These are phyloP conservation scores for Drosophila leonis DNA, from an alignment of 2,888 invertebrate species.

Conservation along the genomic window DNA sequence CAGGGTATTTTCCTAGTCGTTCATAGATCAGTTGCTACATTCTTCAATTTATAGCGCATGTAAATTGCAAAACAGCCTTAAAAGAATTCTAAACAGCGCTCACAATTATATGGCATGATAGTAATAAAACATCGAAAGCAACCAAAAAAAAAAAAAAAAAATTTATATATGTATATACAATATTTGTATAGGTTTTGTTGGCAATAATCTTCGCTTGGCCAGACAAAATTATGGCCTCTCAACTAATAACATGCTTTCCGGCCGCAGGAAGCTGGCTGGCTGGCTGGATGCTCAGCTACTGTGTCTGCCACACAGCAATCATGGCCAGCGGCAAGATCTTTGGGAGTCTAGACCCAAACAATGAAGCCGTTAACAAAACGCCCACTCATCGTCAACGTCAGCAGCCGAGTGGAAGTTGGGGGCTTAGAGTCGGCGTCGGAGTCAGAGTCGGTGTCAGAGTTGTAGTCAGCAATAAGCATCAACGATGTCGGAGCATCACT, in stretches of 20 bases:
- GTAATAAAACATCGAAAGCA: constrained; percentile 46
- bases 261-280: constrained; percentile 55
- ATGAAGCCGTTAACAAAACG: constrained; percentile 63
- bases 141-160: background rate
- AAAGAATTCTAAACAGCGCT: background rate
- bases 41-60: constrained; percentile 3
- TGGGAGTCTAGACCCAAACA: constrained; percentile 37
- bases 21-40: background rate
- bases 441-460: background rate
- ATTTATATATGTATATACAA: background rate
- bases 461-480: constrained; percentile 1
- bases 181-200: constrained; percentile 37
- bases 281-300: constrained; percentile 37
- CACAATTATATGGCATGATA: constrained; percentile 67
- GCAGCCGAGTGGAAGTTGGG: background rate
- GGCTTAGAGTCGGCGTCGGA: background rate
- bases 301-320: constrained; percentile 48
- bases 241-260: constrained; percentile 64
- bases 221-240: constrained; percentile 49
- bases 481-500: constrained; percentile 22
- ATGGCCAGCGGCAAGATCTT: constrained; percentile 27
- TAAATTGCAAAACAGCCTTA: constrained; percentile 13
- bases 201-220: constrained; percentile 41
- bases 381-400: constrained; percentile 67
- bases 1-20: background rate